Conservation (phyloP, 2,888 invertebrate genomes). For the Cheilosia grossa region DNA sequence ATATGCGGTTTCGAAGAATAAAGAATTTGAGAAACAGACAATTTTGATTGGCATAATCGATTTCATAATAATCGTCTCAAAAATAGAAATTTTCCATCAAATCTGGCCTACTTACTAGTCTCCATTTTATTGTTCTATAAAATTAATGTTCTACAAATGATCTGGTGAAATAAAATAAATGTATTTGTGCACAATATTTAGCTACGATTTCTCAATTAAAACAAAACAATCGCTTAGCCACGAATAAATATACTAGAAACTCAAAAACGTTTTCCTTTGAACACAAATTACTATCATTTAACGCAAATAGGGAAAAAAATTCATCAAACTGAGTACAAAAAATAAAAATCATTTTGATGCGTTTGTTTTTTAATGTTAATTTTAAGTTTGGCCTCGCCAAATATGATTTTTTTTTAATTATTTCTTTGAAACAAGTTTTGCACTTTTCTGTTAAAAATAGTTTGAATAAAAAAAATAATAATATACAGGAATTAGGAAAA, state of each 20-base stretch:
- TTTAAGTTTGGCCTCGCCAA: slow-evolving; percentile 55
- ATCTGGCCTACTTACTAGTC: too few species aligned
- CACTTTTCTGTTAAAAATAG: slow-evolving; percentile 44
- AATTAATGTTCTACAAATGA: not conserved
- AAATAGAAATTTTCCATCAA: too few species aligned
- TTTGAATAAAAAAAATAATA: slow-evolving; percentile 55
- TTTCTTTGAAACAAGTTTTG: slow-evolving; percentile 72
- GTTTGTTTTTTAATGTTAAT: slow-evolving; percentile 1
- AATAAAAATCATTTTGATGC: not conserved
- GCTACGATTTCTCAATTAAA: not conserved
- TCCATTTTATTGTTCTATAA: too few species aligned
- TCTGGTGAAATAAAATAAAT: not conserved
- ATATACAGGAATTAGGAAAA: slow-evolving; percentile 44
- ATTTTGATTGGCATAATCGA: too few species aligned
- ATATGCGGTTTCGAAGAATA: too few species aligned
- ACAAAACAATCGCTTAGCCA: not conserved
- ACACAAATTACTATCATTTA: slow-evolving; percentile 35
- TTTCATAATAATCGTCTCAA: too few species aligned
- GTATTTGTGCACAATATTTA: not conserved
- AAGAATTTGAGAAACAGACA: too few species aligned
- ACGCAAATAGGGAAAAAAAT: slow-evolving; percentile 15
- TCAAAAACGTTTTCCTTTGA: slow-evolving; percentile 17
- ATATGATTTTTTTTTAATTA: slow-evolving; percentile 23
- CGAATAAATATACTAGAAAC: not conserved
- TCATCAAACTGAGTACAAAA: not conserved